phyloP scores from a whole-genome alignment of 1,140 invertebrate species.

The Tribolium madens region DNA sequence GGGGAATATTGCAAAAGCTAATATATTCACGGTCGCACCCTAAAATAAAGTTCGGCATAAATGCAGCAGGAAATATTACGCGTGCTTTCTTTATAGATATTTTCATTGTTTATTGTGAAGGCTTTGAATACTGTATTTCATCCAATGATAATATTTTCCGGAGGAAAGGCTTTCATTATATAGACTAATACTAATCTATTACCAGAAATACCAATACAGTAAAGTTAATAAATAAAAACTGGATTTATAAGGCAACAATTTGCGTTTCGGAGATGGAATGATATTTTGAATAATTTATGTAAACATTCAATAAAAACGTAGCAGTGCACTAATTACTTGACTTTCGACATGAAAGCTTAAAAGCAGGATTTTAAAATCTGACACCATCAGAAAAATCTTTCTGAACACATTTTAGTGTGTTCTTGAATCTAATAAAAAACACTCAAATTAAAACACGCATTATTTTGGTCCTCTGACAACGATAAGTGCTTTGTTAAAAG shows the following conservation, averaged over 20 bases:
- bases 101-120: slow-evolving; percentile 45
- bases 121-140: slow-evolving; percentile 41
- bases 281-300: slow-evolving; percentile 38
- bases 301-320: slow-evolving; percentile 39
- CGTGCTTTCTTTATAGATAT: slow-evolving; percentile 45
- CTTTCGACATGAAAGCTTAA: slow-evolving; percentile 40
- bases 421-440: slow-evolving; percentile 36
- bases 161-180: neutral
- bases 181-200: no score
- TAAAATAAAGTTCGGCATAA: slow-evolving; percentile 46
- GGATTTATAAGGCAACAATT: neutral
- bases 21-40: slow-evolving; percentile 44
- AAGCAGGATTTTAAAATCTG: slow-evolving; percentile 41
- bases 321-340: slow-evolving; percentile 39
- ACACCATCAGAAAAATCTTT: slow-evolving; percentile 34
- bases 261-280: neutral
- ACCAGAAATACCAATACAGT: neutral
- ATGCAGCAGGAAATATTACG: slow-evolving; percentile 46
- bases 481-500: slow-evolving; percentile 45
- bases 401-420: slow-evolving; percentile 20
- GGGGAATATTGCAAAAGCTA: slow-evolving; percentile 39
- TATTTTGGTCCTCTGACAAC: slow-evolving; percentile 40
- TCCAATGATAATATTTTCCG: slow-evolving; percentile 39
- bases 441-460: slow-evolving; percentile 43
- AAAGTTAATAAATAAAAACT: slow-evolving; percentile 7